phyloP scores from a whole-genome alignment of 2,113 vertebrate species.

The Myrmophylax atrothorax region DNA sequence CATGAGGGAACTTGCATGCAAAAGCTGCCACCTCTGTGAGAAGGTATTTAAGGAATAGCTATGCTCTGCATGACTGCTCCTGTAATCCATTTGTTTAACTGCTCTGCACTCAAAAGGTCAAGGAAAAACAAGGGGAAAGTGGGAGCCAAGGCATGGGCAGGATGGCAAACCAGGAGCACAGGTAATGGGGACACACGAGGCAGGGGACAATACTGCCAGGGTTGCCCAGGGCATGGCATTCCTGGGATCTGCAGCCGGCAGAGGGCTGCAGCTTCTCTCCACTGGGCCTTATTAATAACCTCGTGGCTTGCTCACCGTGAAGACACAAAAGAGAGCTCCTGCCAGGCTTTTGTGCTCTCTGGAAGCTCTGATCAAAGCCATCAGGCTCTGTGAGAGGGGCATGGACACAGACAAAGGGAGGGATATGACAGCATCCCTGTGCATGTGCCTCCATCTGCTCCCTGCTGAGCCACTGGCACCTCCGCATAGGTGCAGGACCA shows the following conservation, averaged over 20 bases:
- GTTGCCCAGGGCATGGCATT: neutral
- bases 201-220: neutral
- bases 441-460: neutral
- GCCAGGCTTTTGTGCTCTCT: neutral
- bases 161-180: neutral
- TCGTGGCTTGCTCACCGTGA: neutral
- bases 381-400: rapidly evolving
- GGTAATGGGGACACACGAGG: neutral
- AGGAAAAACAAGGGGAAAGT: neutral
- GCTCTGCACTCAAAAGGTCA: neutral
- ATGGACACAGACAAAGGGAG: neutral
- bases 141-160: neutral
- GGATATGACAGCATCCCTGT: neutral
- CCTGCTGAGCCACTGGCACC: rapidly evolving
- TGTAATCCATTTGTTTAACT: neutral
- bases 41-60: neutral
- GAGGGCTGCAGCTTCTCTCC: slow-evolving; percentile 44
- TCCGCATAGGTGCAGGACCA: neutral
- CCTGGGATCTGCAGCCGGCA: neutral
- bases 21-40: neutral
- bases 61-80: rapidly evolving
- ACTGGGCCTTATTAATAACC: neutral
- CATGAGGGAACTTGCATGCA: rapidly evolving
- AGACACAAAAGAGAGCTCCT: neutral
- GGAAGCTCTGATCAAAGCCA: neutral